Evolutionary conservation across 2,797 vertebrate genomes (phyloP).

Genomic region (Galago senegalensis): DNA sequence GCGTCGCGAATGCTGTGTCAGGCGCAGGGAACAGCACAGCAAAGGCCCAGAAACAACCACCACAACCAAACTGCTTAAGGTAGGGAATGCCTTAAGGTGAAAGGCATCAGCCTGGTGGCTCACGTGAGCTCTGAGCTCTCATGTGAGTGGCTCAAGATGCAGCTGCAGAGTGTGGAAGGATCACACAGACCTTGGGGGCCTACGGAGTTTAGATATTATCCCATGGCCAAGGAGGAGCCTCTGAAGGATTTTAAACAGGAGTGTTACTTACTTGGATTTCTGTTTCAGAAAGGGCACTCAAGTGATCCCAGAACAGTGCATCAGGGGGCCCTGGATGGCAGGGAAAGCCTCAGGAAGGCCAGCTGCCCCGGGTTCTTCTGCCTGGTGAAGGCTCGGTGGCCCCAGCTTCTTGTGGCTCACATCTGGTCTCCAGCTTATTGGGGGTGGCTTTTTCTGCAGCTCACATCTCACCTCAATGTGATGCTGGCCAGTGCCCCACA

Average conservation of each 20-base stretch:
- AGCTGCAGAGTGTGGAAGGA: background rate
- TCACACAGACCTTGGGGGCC: background rate
- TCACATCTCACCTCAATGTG: background rate
- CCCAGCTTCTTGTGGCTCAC: background rate
- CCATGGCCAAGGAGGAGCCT: background rate
- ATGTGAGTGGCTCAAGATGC: background rate
- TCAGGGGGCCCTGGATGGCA: background rate
- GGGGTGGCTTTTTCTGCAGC: background rate
- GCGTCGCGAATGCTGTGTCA: rapidly evolving
- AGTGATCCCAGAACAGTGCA: background rate
- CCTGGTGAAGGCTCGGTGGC: background rate
- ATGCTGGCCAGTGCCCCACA: background rate
- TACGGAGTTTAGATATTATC: background rate
- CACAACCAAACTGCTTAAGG: background rate
- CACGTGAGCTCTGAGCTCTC: rapidly evolving
- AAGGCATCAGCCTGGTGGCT: background rate
- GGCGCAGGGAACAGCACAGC: background rate
- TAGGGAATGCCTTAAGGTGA: background rate
- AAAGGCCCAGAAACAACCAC: background rate
- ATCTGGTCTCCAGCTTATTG: background rate
- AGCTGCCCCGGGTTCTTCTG: background rate
- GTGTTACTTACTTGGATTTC: background rate
- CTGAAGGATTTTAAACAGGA: background rate
- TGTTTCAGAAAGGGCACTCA: background rate
- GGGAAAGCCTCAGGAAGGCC: background rate